These are phyloP conservation scores for Galeopterus variegatus DNA, from an alignment of 2,113 vertebrate genomes.

Conservation along the genomic window DNA sequence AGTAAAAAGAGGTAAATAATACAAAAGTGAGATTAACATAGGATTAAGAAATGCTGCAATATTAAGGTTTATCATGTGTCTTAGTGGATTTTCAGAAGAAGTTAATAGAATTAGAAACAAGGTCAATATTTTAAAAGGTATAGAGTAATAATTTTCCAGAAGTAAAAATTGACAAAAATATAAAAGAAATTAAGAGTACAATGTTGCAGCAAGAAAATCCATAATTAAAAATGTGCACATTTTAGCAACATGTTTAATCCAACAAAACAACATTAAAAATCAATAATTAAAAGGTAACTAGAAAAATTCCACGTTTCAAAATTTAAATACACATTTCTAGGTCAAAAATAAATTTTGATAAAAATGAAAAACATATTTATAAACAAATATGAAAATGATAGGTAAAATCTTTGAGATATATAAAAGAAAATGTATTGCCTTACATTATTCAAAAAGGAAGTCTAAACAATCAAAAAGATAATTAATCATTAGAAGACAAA, in stretches of 20 bases:
- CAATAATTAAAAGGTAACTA: neutral
- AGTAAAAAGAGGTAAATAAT: neutral
- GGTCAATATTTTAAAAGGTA: neutral
- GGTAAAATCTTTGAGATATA: neutral
- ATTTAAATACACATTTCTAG: neutral
- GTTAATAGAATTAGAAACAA: neutral
- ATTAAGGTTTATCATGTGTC: neutral
- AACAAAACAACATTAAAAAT: neutral
- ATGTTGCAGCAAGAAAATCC: neutral
- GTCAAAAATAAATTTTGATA: neutral
- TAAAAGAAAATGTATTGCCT: neutral
- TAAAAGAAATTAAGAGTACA: neutral
- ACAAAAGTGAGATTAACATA: neutral
- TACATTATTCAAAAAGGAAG: neutral
- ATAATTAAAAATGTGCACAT: neutral
- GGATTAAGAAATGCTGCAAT: neutral
- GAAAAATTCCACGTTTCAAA: neutral
- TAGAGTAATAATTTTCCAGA: neutral
- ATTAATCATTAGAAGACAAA: neutral
- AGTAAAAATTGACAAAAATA: neutral
- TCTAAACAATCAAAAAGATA: too few species aligned
- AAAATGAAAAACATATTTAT: neutral
- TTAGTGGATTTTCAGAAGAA: neutral
- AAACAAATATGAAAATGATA: neutral
- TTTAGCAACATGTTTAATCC: too few species aligned